A percentile compares a stretch with the other conserved stretches of the same genome.
Conservation (phyloP, 1,140 invertebrate genomes). For the Danaus melanippus region DNA sequence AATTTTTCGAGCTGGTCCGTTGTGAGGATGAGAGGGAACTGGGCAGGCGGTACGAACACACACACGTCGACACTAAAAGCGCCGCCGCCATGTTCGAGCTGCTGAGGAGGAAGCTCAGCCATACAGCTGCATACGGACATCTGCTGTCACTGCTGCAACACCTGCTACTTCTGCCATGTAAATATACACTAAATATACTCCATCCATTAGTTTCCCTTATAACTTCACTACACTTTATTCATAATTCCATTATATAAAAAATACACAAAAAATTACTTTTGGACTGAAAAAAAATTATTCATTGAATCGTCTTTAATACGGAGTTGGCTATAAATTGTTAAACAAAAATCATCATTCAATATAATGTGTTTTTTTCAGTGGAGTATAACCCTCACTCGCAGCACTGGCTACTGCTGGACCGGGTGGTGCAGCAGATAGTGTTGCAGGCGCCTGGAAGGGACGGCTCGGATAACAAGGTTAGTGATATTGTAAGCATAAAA, state of each 20-base stretch:
- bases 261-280: too few species aligned
- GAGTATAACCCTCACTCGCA: slow-evolving; percentile 81
- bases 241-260: too few species aligned
- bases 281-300: too few species aligned
- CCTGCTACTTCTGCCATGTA: slow-evolving; percentile 90
- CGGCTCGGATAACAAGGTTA: too few species aligned
- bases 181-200: slow-evolving; percentile 65
- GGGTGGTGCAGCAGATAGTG: slow-evolving; percentile 96
- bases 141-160: slow-evolving; percentile 94
- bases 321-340: too few species aligned
- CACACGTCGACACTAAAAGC: slow-evolving; percentile 96
- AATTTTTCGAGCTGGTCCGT: slow-evolving; percentile 99
- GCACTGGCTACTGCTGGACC: slow-evolving; percentile 95
- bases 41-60: slow-evolving; percentile 90
- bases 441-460: slow-evolving; percentile 78
- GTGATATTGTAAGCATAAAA: too few species aligned
- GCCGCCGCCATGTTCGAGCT: slow-evolving; percentile 95
- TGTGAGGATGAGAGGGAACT: slow-evolving; percentile 97
- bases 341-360: background rate
- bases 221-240: background rate
- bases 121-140: slow-evolving; percentile 94
- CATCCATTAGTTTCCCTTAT: background rate
- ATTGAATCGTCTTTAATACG: too few species aligned
- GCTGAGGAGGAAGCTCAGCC: slow-evolving; percentile 89
- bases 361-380: slow-evolving; percentile 37